A percentile compares a stretch with the other conserved stretches of the same genome.
Evolutionary conservation across 2,113 vertebrate genomes (phyloP).

Genomic region (Columba janthina): DNA sequence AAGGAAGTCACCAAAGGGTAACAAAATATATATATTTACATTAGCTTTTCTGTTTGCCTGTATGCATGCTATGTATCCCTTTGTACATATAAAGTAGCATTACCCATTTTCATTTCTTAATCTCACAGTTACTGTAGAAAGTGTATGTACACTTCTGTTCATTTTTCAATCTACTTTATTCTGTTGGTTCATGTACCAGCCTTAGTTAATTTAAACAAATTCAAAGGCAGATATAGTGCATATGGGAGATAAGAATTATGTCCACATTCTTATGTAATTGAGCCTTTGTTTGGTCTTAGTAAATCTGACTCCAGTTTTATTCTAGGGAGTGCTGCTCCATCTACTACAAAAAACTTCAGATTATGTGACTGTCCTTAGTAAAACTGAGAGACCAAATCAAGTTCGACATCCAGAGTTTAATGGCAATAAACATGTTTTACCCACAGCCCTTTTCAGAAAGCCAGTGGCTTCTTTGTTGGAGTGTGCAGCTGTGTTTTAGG

Average conservation of each 20-base stretch:
- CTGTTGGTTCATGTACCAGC: neutral
- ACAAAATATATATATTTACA: neutral
- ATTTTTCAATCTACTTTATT: neutral
- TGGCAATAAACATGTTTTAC: neutral
- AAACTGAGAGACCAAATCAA: neutral
- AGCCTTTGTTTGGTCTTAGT: neutral
- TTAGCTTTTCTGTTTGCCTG: neutral
- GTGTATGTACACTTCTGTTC: fast-evolving
- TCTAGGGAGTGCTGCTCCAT: neutral
- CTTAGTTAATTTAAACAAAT: neutral
- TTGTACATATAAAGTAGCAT: fast-evolving
- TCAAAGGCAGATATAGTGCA: neutral
- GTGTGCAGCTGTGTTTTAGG: neutral
- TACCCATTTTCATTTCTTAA: neutral
- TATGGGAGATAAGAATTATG: neutral
- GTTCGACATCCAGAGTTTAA: neutral
- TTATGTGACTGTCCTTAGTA: neutral
- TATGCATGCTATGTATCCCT: neutral
- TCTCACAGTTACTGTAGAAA: neutral
- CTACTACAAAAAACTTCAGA: neutral
- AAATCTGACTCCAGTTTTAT: neutral
- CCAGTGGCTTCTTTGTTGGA: neutral
- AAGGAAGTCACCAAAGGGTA: neutral
- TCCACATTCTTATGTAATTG: neutral
- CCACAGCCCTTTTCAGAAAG: neutral